A percentile compares a stretch with the other conserved stretches of the same genome.
Evolutionary conservation across 1,140 invertebrate species (phyloP).

Genomic region (Idris sp.): DNA sequence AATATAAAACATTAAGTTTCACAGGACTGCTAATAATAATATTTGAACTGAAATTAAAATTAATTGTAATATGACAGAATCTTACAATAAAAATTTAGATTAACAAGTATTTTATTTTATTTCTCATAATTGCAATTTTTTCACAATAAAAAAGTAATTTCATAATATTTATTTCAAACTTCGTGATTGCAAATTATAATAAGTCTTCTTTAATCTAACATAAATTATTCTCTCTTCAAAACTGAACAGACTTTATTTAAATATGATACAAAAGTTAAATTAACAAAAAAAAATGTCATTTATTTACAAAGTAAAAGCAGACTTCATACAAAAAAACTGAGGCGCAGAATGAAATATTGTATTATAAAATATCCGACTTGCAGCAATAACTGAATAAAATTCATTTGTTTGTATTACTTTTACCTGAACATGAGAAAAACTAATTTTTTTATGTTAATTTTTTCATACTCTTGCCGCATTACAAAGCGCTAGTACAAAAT

Average conservation of each 20-base stretch:
- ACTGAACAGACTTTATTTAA: background rate
- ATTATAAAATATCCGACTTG: background rate
- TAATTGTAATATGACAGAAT: too few species aligned
- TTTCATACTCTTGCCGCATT: background rate
- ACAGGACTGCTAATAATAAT: too few species aligned
- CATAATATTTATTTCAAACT: too few species aligned
- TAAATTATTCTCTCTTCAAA: too few species aligned
- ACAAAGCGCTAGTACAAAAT: background rate
- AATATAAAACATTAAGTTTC: too few species aligned
- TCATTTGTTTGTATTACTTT: background rate
- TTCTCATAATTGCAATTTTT: too few species aligned
- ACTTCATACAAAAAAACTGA: background rate
- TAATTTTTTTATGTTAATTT: constrained; percentile 3
- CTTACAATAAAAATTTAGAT: too few species aligned
- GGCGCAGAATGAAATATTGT: background rate
- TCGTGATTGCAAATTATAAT: too few species aligned
- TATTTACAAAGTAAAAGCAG: background rate
- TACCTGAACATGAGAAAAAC: background rate
- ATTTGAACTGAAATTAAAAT: too few species aligned
- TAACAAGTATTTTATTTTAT: too few species aligned
- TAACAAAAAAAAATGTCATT: background rate
- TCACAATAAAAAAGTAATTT: too few species aligned
- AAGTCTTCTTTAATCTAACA: too few species aligned
- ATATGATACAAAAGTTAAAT: background rate
- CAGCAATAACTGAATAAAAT: constrained; percentile 3